phyloP scores from a whole-genome alignment of 2,113 vertebrate species.

The Ctenodactylus gundi region DNA sequence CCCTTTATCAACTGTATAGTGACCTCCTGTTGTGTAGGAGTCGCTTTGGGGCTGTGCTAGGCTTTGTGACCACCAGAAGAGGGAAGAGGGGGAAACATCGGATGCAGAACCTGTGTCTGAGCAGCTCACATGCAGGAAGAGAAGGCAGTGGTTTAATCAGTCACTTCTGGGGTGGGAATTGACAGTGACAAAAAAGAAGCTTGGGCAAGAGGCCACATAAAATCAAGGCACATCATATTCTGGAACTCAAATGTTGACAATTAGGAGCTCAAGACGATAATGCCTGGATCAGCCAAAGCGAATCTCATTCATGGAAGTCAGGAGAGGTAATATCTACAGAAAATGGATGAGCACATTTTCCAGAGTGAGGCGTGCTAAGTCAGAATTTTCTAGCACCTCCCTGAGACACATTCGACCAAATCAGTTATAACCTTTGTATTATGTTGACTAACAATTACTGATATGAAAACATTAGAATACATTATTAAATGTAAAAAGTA shows the following conservation, averaged over 20 bases:
- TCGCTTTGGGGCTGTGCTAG: background rate
- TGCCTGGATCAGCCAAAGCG: background rate
- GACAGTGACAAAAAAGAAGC: background rate
- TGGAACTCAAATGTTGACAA: background rate
- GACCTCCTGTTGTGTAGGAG: background rate
- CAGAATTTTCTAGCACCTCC: background rate
- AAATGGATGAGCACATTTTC: too few relatives aligned
- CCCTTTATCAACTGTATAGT: background rate
- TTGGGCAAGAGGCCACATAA: rapidly evolving
- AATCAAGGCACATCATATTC: background rate
- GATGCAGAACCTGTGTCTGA: background rate
- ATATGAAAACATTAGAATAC: background rate
- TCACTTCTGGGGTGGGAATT: background rate
- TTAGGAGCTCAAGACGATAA: background rate
- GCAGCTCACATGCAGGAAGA: background rate
- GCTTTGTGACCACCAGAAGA: background rate
- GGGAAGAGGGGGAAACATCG: background rate
- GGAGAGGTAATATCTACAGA: background rate
- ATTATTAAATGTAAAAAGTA: background rate
- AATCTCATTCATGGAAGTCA: background rate
- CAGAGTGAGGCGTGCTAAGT: background rate
- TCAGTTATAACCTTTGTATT: background rate
- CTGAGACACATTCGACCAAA: background rate
- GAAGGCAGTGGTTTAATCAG: background rate
- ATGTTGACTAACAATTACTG: background rate